Evolutionary conservation across 2,113 vertebrate species (phyloP).

Genomic region (Marmota flaviventris): DNA sequence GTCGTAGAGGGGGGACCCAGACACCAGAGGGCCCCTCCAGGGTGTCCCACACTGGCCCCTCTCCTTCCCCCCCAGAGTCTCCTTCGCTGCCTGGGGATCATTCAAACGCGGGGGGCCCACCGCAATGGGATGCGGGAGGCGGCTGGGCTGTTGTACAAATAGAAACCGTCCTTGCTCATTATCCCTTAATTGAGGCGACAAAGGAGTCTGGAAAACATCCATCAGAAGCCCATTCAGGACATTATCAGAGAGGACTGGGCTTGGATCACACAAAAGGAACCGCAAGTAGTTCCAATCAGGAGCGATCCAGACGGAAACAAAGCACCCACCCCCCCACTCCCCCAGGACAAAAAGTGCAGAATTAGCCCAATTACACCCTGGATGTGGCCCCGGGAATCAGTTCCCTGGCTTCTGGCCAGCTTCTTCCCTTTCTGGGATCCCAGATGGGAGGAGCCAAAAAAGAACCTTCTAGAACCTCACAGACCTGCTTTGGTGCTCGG

Average conservation of each 20-base stretch:
- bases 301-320: constrained; percentile 89
- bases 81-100: too few relatives aligned
- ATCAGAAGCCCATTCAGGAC: constrained; percentile 87
- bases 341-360: constrained; percentile 86
- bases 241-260: constrained; percentile 87
- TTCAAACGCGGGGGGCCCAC: too few relatives aligned
- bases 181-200: constrained; percentile 90
- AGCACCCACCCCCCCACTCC: constrained; percentile 57
- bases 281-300: constrained; percentile 87
- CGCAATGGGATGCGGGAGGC: constrained; percentile 70
- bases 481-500: not conserved
- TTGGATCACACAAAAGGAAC: constrained; percentile 87
- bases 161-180: constrained; percentile 92
- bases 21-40: too few relatives aligned
- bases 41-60: too few relatives aligned
- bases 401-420: constrained; percentile 84
- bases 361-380: constrained; percentile 90
- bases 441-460: not conserved
- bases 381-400: constrained; percentile 70
- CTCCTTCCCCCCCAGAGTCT: too few relatives aligned
- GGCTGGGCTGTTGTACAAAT: constrained; percentile 89
- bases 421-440: constrained; percentile 68
- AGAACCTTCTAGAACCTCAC: not conserved
- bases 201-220: constrained; percentile 91
- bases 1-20: too few relatives aligned